Base-by-base conservation (phyloP, 2,888 invertebrate species). In the Osmoderma eremita region DNA sequence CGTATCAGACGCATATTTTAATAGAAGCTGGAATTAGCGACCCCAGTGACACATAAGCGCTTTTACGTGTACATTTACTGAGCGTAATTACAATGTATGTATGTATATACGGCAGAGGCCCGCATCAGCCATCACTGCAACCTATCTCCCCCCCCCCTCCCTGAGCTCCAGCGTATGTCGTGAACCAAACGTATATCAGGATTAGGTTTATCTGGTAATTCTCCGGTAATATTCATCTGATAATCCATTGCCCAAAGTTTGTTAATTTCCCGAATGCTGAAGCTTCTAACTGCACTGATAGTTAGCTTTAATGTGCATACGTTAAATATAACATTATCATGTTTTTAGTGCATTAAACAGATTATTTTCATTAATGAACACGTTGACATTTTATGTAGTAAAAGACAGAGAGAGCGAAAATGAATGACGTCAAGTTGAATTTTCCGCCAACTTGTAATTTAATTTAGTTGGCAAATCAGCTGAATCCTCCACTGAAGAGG, bases 51-150 rank as follows among this genome's bases (percentile, higher is more conserved):
- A 68, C 72, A 72, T 70, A 76, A 79, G 79, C 79, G 77, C 78
- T 77, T 80, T 79, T 77, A 78, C 80, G 78, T 79, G 79, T 79
- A 78, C 74, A 74, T 75, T 75, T 79, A 79, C 79, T 79, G 77
- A 78, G 77, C 74, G 77, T 79, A 79, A 80, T 78, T 78, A 78
- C 76, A 77, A 77, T 73, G 53, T 56, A 65, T 45, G 10, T 30
- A 17, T 36, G 30, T 56, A 65, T 45, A 30, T 30, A 17, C 42
- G 30, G 58, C 49, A 48, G 39, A 64, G 54, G 61, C 65, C 65
- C 68, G 45, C 49, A 56, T 63, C 68, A 65, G 61, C 65, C 68
- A 65, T 65, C 61, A 65, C 54, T 61, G 68, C 67, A 67, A 41
- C 41, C 36, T 50, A 67, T 51, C 67, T 61, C 66, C 39, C 61